Evolutionary conservation across 1,140 invertebrate species (phyloP).

Genomic region (Belonocnema kinseyi): DNA sequence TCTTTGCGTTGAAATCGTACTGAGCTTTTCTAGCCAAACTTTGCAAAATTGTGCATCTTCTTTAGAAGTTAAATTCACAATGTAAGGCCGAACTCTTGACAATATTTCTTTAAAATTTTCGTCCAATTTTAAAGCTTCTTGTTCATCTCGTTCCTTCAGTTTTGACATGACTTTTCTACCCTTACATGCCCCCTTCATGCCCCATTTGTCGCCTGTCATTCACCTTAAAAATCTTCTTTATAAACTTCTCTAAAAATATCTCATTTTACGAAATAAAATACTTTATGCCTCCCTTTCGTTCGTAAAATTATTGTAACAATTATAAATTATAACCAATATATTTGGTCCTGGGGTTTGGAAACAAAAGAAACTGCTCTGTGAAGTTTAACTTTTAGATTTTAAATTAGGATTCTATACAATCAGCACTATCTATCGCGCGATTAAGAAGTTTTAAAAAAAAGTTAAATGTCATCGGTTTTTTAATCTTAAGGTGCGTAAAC

Average conservation of each 20-base stretch:
- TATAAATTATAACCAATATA: conserved; percentile 5
- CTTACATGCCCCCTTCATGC: conserved; percentile 3
- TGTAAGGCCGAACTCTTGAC: conserved; percentile 57
- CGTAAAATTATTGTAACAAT: neutral
- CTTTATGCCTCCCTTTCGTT: neutral
- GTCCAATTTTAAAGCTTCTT: conserved; percentile 62
- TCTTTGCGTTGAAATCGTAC: conserved; percentile 55
- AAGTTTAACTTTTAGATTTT: neutral
- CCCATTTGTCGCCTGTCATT: conserved; percentile 14
- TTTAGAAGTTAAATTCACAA: conserved; percentile 57
- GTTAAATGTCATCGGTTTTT: too few relatives aligned
- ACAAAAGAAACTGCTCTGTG: conserved; percentile 8
- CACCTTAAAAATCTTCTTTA: conserved; percentile 20
- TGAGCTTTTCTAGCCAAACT: conserved; percentile 70
- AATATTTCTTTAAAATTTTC: conserved; percentile 67
- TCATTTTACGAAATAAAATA: neutral
- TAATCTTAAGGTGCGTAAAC: too few relatives aligned
- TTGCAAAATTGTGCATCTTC: conserved; percentile 60
- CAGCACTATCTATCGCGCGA: too few relatives aligned
- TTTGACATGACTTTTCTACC: conserved; percentile 44
- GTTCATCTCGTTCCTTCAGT: conserved; percentile 50
- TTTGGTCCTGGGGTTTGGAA: neutral
- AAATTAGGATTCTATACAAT: too few relatives aligned
- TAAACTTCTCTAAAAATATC: neutral
- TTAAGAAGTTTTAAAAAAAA: too few relatives aligned